Evolutionary conservation across 2,888 invertebrate genomes (phyloP), one percentile per base, ranked within the genome.

Genomic region (Sphaerophoria taeniata): DNA sequence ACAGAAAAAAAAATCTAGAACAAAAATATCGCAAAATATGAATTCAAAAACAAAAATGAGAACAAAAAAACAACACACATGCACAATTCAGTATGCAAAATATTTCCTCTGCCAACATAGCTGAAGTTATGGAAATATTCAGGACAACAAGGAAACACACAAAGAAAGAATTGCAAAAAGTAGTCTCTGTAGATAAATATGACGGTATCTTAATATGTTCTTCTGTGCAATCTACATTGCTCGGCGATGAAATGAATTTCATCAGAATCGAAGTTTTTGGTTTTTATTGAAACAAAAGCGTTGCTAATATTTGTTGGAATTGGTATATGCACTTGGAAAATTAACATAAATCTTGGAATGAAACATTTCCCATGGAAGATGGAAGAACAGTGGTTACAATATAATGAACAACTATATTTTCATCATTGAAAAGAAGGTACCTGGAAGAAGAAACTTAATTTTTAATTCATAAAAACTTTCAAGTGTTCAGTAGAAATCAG

Each of bases 181-280:
- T n/a, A 79, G 61, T 61, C 61, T 74, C 61, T 53, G 61, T 51
- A 80, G 61, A 73, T 53, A 78, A 55, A 61, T 49, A 36, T 14
- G 12, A 56, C 56, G 14, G 12, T 43, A 67, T 43, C 34, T n/a
- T n/a, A n/a, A n/a, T n/a, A n/a, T n/a, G n/a, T n/a, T n/a, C n/a
- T n/a, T n/a, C n/a, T n/a, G n/a, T n/a, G n/a, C n/a, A n/a, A n/a
- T n/a, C n/a, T 6, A 33, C 36, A 65, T 9, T 51, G 24, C n/a
- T n/a, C n/a, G n/a, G n/a, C n/a, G 24, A n/a, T 4, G 39, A 67
- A 53, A 53, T 53, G 16, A 67, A 67, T 67, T 67, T 67, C 67
- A 67, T 36, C 67, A 53, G 51, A 49, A 16, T 1, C 9, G 5
- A 53, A 51, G 39, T n/a, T 67, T 51, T 39, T 65, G n/a, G 34